Base-by-base conservation (phyloP, 2,888 invertebrate genomes). In the Drosophila niveifrons region DNA sequence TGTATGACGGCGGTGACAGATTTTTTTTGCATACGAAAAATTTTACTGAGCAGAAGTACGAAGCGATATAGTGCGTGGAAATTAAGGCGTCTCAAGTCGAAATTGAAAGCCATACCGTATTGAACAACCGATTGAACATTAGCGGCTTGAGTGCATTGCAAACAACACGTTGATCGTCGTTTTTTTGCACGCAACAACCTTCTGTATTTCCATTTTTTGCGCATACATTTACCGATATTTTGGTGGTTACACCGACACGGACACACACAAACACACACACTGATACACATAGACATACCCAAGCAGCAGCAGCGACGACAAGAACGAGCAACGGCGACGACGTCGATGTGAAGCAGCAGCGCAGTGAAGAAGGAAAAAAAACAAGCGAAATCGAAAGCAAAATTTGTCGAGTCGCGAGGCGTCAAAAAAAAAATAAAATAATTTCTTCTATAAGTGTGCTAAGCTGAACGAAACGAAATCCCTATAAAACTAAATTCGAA, bases 171-270 rank as follows among this genome's bases (percentile, higher is more conserved):
- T 82, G 85, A 80, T 71, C 80, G 85, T 82, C 41, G 65, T 79
- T 29, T 43, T 43, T 77, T 81, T 72, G 85, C 82, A 76, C 70
- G 81, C 70, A 71, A 58, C 48, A 74, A 63, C 56, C 63, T 72
- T 50, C 58, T 63, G 70, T 66, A 57, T 69, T 70, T 63, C 41
- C 41, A 66, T 78, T 84, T 84, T 79, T 82, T 72, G 63, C 68
- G 72, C 81, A 80, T 81, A 71, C 82, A 77, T 76, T 80, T 75
- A 62, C 80, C 80, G 83, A 82, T 88, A 87, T 84, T 89, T 81
- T 72, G 76, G 68, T 78, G 68, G 68, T 67, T 63, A 59, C 66
- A 78, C 62, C 51, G 55, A 53, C 31, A 56, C 53, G 62, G 41
- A 44, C 61, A 46, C 34, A 52, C 43, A 41, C 52, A 59, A 50